A percentile compares a stretch with the other conserved stretches of the same genome.
These are phyloP conservation scores for Centrocercus urophasianus DNA, from an alignment of 2,113 vertebrate species.

Conservation along the genomic window DNA sequence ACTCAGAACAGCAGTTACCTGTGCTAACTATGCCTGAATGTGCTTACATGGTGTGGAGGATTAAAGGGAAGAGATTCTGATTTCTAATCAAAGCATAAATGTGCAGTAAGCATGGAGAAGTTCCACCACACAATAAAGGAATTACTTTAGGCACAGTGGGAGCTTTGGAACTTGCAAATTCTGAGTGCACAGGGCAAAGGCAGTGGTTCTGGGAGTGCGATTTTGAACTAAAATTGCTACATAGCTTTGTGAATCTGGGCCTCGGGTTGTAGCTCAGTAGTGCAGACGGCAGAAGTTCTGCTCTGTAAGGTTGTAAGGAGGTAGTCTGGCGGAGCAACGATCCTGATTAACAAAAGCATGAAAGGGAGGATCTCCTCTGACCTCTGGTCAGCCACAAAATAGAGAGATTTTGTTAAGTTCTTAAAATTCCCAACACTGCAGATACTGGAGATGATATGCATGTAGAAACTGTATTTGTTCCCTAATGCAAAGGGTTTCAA, in stretches of 20 bases:
- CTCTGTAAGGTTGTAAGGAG: neutral
- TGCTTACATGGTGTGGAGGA: neutral
- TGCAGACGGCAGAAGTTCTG: fast-evolving
- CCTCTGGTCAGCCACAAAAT: neutral
- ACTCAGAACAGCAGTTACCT: neutral
- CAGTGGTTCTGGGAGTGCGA: neutral
- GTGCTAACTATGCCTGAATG: neutral
- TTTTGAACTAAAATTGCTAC: neutral
- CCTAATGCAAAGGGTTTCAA: neutral
- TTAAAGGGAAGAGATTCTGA: neutral
- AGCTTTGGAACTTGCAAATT: neutral
- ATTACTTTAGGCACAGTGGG: neutral
- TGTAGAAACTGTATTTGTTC: fast-evolving
- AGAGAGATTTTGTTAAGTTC: neutral
- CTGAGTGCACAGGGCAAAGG: neutral
- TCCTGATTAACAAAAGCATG: neutral
- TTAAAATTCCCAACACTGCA: neutral
- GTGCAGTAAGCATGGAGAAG: neutral
- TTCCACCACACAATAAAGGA: neutral
- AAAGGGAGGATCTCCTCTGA: neutral
- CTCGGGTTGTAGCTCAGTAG: neutral
- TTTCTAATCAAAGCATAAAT: neutral
- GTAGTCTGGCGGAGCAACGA: neutral
- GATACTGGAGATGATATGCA: neutral
- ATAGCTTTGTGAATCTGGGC: neutral